These are phyloP conservation scores for Crax fasciolata DNA, from an alignment of 2,797 vertebrate genomes.

Conservation along the genomic window DNA sequence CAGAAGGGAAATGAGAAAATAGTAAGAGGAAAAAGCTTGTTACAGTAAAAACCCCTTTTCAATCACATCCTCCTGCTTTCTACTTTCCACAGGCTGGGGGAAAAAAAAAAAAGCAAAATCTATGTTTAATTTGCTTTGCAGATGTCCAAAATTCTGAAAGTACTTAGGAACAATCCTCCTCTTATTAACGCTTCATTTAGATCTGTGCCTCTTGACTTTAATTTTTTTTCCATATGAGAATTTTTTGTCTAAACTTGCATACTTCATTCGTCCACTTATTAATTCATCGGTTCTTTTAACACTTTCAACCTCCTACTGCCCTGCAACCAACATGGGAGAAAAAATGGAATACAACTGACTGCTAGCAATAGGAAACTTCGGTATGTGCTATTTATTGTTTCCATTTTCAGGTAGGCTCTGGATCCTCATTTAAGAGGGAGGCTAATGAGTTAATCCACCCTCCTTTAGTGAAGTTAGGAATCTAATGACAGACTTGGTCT, in stretches of 20 bases:
- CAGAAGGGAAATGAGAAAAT: neutral
- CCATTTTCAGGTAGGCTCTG: neutral
- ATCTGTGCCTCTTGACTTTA: neutral
- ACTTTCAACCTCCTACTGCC: neutral
- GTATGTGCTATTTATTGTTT: neutral
- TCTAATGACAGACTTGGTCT: neutral
- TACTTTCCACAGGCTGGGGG: neutral
- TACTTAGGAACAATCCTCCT: neutral
- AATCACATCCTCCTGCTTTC: neutral
- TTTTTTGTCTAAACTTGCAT: neutral
- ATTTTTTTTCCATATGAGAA: neutral
- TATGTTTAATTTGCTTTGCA: neutral
- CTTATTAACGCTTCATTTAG: neutral
- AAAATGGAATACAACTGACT: neutral
- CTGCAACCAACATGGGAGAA: neutral
- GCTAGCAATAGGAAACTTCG: neutral
- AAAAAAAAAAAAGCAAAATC: neutral
- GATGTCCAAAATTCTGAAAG: neutral
- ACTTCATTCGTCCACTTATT: neutral
- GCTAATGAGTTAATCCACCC: neutral
- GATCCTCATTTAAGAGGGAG: neutral
- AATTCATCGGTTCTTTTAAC: neutral
- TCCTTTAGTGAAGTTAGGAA: neutral
- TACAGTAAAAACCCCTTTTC: neutral
- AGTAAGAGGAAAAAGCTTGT: neutral